Conservation (phyloP, 2,113 vertebrate species). For the Cairina moschata region DNA sequence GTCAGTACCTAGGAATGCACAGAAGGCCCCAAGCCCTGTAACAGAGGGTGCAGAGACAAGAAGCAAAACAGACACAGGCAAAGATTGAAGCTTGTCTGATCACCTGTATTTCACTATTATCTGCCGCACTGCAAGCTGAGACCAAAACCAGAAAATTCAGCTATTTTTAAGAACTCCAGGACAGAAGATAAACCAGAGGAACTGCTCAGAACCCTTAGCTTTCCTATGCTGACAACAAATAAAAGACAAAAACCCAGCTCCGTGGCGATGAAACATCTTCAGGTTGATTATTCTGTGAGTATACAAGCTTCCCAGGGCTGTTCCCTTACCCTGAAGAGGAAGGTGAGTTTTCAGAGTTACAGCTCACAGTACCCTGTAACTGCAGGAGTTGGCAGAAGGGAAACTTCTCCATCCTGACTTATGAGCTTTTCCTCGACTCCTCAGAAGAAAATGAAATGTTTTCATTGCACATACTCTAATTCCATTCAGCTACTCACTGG, state of each 20-base stretch:
- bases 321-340: neutral
- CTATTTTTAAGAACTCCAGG: neutral
- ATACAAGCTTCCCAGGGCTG: neutral
- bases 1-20: neutral
- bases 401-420: neutral
- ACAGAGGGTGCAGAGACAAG: neutral
- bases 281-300: neutral
- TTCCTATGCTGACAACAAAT: neutral
- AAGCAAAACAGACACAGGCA: neutral
- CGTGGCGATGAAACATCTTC: neutral
- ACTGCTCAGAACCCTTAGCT: neutral
- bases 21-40: neutral
- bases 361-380: neutral
- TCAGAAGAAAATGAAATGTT: neutral
- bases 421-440: neutral
- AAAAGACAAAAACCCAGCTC: fast-evolving
- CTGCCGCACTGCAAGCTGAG: neutral
- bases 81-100: neutral
- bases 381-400: neutral
- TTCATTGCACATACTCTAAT: neutral
- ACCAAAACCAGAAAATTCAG: neutral
- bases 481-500: neutral
- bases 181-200: neutral
- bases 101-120: too few species aligned
- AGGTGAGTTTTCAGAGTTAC: neutral